These are phyloP conservation scores for Smutsia temminckii DNA, from an alignment of 2,797 vertebrate species.

Conservation along the genomic window DNA sequence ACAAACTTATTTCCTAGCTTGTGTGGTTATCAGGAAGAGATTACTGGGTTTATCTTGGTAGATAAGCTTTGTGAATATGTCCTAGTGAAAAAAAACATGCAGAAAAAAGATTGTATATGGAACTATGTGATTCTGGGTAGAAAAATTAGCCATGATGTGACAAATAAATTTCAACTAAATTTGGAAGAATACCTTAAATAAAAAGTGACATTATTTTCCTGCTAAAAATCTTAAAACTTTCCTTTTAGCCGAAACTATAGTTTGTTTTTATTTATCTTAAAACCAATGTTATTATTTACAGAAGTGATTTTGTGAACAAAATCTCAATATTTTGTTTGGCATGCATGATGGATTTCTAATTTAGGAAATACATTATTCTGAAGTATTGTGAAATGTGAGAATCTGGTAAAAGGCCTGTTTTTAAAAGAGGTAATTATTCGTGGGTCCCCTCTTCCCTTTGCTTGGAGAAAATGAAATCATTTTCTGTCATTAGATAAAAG, in stretches of 20 bases:
- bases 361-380: not conserved
- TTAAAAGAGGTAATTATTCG: not conserved
- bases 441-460: not conserved
- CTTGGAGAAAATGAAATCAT: constrained; percentile 17
- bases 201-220: constrained; percentile 36
- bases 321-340: not conserved
- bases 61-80: not conserved
- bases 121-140: not conserved
- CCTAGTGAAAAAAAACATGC: not conserved
- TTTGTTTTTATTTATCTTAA: not conserved
- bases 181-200: constrained; percentile 14
- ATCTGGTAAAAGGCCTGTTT: not conserved
- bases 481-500: constrained; percentile 3
- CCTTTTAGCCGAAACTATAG: not conserved
- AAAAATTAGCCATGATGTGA: not conserved
- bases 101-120: not conserved
- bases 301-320: not conserved
- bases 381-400: not conserved
- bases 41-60: not conserved
- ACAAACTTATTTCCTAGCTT: not conserved
- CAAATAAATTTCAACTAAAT: constrained; percentile 11
- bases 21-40: not conserved
- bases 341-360: not conserved
- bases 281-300: not conserved
- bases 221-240: not conserved